phyloP scores from a whole-genome alignment of 2,888 invertebrate genomes.

The Cheilosia urbana region DNA sequence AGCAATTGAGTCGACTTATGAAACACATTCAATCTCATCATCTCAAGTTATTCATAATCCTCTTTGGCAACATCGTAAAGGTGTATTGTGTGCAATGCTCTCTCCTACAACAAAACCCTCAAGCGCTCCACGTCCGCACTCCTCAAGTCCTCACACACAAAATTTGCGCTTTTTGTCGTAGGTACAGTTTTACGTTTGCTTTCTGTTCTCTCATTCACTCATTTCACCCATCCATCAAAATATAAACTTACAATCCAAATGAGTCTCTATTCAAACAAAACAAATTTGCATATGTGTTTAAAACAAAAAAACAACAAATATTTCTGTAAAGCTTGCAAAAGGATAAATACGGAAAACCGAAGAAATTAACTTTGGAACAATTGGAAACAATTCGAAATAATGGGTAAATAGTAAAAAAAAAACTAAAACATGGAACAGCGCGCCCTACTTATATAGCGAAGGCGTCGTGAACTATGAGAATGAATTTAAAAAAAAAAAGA shows the following conservation, averaged over 20 bases:
- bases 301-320: slow-evolving; percentile 78
- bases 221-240: slow-evolving; percentile 24
- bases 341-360: slow-evolving; percentile 93
- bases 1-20: no score
- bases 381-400: slow-evolving; percentile 90
- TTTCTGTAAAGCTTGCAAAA: slow-evolving; percentile 93
- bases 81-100: slow-evolving; percentile 58
- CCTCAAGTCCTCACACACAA: background rate
- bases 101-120: background rate
- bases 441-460: slow-evolving; percentile 27
- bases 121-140: background rate
- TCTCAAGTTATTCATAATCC: no score
- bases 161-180: slow-evolving; percentile 57
- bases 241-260: slow-evolving; percentile 31
- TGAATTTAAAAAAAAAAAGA: slow-evolving; percentile 22
- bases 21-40: no score
- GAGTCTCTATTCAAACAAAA: slow-evolving; percentile 64
- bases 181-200: slow-evolving; percentile 55
- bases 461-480: slow-evolving; percentile 52
- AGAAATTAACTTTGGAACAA: slow-evolving; percentile 91
- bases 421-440: slow-evolving; percentile 75
- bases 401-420: slow-evolving; percentile 87
- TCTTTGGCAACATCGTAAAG: background rate
- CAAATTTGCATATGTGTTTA: slow-evolving; percentile 60
- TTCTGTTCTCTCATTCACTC: slow-evolving; percentile 43